These are phyloP conservation scores for Actenoides lindsayi DNA, from an alignment of 2,113 vertebrate genomes.

Conservation along the genomic window DNA sequence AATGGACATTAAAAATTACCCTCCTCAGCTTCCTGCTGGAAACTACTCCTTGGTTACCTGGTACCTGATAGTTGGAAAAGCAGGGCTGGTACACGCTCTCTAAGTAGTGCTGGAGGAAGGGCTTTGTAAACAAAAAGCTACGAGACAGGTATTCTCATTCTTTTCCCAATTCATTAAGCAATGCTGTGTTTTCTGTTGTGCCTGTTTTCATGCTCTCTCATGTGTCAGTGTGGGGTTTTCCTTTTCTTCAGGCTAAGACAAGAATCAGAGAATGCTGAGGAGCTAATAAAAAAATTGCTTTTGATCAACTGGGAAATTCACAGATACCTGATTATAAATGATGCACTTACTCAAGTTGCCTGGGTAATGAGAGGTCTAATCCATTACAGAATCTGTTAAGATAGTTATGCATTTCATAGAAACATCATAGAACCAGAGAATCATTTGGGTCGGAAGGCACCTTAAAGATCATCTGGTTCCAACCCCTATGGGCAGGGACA, in stretches of 20 bases:
- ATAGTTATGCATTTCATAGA: neutral
- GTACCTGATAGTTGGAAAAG: neutral
- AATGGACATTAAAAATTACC: neutral
- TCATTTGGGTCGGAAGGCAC: neutral
- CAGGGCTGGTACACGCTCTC: neutral
- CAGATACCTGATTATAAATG: neutral
- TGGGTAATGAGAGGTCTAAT: neutral
- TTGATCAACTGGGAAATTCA: neutral
- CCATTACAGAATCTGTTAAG: neutral
- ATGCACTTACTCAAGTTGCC: neutral
- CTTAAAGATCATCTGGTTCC: neutral
- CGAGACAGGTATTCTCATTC: neutral
- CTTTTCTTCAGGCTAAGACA: slow-evolving; percentile 35
- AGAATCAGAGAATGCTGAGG: neutral
- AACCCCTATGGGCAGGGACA: neutral
- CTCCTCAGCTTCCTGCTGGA: neutral
- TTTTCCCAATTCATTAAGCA: slow-evolving; percentile 20
- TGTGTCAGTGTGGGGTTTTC: slow-evolving; percentile 26
- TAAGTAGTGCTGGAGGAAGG: neutral
- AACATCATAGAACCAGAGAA: neutral
- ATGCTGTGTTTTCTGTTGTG: slow-evolving; percentile 22
- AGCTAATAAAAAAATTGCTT: neutral
- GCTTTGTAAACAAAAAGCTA: neutral
- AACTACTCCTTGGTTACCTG: neutral
- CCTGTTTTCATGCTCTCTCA: neutral